A percentile compares a stretch with the other conserved stretches of the same genome.
phyloP scores from a whole-genome alignment of 2,113 vertebrate genomes.

The Halcyon malimbica region DNA sequence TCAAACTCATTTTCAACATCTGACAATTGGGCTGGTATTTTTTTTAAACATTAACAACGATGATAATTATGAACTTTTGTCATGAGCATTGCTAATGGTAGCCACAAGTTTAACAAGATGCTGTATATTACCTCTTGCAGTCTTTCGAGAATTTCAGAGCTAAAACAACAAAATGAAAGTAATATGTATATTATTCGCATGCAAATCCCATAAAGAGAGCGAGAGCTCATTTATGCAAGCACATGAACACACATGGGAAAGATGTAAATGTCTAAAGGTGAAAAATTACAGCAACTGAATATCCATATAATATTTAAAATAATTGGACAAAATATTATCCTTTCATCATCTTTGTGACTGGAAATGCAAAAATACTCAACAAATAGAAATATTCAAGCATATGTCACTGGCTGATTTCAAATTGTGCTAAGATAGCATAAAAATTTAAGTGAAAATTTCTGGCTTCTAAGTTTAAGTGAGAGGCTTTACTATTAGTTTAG shows the following conservation, averaged over 20 bases:
- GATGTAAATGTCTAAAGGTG: not conserved
- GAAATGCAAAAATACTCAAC: not conserved
- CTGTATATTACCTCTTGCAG: not conserved
- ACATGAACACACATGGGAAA: too few species aligned
- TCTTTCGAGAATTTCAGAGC: not conserved
- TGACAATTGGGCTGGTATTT: not conserved
- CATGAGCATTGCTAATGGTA: not conserved
- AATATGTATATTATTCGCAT: not conserved
- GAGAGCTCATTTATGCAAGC: not conserved
- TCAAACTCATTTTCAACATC: not conserved
- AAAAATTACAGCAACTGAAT: not conserved
- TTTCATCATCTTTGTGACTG: not conserved
- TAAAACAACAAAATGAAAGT: not conserved
- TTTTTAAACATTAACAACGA: not conserved
- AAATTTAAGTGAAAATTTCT: not conserved
- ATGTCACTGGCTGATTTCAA: not conserved
- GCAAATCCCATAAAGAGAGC: not conserved
- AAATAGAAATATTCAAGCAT: not conserved
- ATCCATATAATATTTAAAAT: not conserved
- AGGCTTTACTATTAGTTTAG: not conserved
- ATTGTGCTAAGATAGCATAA: not conserved
- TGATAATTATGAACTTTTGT: not conserved
- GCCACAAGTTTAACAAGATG: not conserved
- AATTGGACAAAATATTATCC: not conserved
- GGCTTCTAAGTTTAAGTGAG: not conserved